phyloP scores from a whole-genome alignment of 2,888 invertebrate species.

The Conops quadrifasciatus region DNA sequence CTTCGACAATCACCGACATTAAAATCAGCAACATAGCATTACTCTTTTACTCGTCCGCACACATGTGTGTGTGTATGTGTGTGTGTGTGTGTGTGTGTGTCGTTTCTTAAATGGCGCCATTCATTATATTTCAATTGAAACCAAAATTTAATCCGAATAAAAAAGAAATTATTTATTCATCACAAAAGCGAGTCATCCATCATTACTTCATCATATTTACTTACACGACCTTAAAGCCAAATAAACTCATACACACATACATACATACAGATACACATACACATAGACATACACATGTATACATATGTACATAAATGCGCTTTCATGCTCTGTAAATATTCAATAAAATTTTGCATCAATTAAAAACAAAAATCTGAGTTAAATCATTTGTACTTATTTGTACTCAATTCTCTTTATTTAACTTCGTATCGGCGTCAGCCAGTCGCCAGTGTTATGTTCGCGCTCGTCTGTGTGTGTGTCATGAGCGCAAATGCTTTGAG shows the following conservation, averaged over 20 bases:
- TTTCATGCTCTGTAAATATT: too few species aligned
- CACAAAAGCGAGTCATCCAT: neutral
- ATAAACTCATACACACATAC: neutral
- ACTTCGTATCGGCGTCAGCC: too few species aligned
- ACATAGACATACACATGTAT: neutral
- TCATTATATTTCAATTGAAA: neutral
- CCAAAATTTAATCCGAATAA: neutral
- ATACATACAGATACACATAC: neutral
- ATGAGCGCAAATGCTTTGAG: too few species aligned
- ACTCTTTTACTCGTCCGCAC: neutral
- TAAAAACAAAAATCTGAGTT: too few species aligned
- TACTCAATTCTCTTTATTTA: too few species aligned
- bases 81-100: too few species aligned
- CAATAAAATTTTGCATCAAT: too few species aligned
- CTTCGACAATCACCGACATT: neutral
- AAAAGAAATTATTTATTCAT: neutral
- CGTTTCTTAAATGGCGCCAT: constrained; percentile 1
- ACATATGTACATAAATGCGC: neutral
- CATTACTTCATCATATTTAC: neutral
- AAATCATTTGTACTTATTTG: too few species aligned
- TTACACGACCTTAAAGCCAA: neutral
- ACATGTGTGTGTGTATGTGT: neutral
- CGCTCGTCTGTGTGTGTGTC: neutral
- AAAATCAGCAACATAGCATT: neutral
- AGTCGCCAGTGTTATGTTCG: neutral